Evolutionary conservation across 2,113 vertebrate species (phyloP), one percentile per base, ranked within the genome.

Genomic region (Kobus ellipsiprymnus): DNA sequence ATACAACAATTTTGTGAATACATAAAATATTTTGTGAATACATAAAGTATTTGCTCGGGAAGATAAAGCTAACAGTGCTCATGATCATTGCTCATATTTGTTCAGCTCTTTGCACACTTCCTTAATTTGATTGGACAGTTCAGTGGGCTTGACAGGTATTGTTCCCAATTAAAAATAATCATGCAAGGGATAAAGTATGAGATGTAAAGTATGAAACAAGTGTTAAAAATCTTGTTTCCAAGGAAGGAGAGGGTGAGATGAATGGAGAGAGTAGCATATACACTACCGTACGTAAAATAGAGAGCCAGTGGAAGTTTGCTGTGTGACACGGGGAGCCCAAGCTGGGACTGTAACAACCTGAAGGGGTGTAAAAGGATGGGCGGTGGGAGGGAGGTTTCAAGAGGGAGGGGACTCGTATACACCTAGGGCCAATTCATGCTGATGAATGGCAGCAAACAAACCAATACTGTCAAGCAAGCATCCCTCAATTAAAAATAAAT

Each of bases 131-230:
- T 46, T 52, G 91, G 40, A 40, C 25, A 50, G 19, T 23, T 80
- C 25, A 30, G 64, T 33, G n/a, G 71, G 25, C 30, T 93, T 40
- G 55, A 50, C 27, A 60, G 23, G 48, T 57, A n/a, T 85, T 84
- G n/a, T 52, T 84, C 59, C 62, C 30, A 87, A 46, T 91, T 60
- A 88, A 81, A 95, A 94, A 96, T 87, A 78, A 95, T 91, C 92
- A 77, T 29, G 23, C 50, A 23, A 84, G 48, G 84, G 19, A 71
- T 86, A 86, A 92, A 57, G 50, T 55, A 62, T 67, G 64, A 86
- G 30, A 86, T 50, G 11, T 44, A 55, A 71, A 95, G n/a, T 36
- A 86, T n/a, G 55, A 94, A 80, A 85, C 10, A 95, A 59, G 40
- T 94, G 90, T 74, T 86, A 52, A 92, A 96, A 97, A 83, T 11